These are phyloP conservation scores for Metellina segmentata DNA, from an alignment of 2,888 invertebrate species.

Conservation along the genomic window DNA sequence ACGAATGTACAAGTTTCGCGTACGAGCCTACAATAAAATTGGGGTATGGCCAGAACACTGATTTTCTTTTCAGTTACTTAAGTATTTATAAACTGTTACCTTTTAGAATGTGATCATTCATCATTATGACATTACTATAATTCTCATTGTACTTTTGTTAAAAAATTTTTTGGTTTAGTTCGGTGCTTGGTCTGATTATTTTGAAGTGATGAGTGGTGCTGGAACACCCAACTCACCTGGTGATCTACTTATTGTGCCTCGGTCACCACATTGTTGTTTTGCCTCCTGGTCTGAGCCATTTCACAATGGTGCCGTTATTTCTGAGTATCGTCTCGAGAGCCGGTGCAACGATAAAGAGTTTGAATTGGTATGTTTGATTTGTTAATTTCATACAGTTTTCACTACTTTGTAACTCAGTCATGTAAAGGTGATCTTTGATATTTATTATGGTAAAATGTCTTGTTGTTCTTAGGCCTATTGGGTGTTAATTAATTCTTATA, in stretches of 20 bases:
- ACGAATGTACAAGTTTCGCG: constrained; percentile 87
- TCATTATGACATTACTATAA: neutral
- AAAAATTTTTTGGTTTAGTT: constrained; percentile 81
- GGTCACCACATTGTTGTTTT: constrained; percentile 85
- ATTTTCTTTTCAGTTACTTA: neutral
- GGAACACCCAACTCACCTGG: constrained; percentile 90
- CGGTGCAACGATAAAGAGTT: constrained; percentile 56
- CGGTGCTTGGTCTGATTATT: constrained; percentile 89
- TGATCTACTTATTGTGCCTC: constrained; percentile 84
- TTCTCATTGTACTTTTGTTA: neutral
- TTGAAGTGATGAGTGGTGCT: constrained; percentile 88
- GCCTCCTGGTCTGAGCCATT: constrained; percentile 88
- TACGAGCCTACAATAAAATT: constrained; percentile 89
- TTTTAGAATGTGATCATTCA: neutral
- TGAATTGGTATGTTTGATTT: constrained; percentile 47
- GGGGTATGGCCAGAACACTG: constrained; percentile 83
- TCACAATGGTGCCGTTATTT: constrained; percentile 88
- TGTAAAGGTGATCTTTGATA: neutral
- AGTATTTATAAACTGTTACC: neutral
- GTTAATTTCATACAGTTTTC: constrained; percentile 64
- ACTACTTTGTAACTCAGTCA: neutral
- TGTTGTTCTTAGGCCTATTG: neutral
- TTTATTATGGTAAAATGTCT: neutral
- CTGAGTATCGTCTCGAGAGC: constrained; percentile 84
- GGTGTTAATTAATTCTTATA: neutral